Conservation (phyloP, 2,797 vertebrate genomes). For the Crax fasciolata region DNA sequence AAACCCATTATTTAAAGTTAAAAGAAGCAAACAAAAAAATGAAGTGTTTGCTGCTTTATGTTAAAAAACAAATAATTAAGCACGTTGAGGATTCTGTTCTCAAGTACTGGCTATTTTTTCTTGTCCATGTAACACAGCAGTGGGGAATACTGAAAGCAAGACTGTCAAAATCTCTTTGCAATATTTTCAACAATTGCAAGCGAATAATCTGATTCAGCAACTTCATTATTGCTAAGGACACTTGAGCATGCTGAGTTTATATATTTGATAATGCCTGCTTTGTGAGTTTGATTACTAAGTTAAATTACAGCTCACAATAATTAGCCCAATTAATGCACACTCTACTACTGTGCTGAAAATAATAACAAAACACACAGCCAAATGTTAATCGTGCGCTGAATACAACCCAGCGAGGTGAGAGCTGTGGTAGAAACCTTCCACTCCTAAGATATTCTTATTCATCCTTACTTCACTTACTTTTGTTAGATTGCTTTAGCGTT, state of each 20-base stretch:
- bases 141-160: constrained; percentile 19
- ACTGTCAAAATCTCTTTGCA: constrained; percentile 37
- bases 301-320: constrained; percentile 74
- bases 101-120: neutral
- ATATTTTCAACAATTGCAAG: constrained; percentile 32
- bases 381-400: neutral
- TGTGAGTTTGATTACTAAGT: constrained; percentile 70
- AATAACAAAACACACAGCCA: constrained; percentile 18
- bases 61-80: constrained; percentile 9
- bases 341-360: constrained; percentile 64
- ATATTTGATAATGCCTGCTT: constrained; percentile 72
- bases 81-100: neutral
- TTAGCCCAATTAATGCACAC: constrained; percentile 56
- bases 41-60: neutral
- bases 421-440: neutral
- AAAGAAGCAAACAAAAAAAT: neutral
- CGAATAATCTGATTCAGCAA: constrained; percentile 67
- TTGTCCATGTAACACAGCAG: neutral
- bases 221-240: constrained; percentile 52
- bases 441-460: neutral
- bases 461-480: neutral
- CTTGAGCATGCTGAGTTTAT: constrained; percentile 64
- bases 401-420: neutral
- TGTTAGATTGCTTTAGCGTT: constrained; percentile 19
- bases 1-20: neutral